phyloP scores from a whole-genome alignment of 2,113 vertebrate species.

The Baryphthengus martii region DNA sequence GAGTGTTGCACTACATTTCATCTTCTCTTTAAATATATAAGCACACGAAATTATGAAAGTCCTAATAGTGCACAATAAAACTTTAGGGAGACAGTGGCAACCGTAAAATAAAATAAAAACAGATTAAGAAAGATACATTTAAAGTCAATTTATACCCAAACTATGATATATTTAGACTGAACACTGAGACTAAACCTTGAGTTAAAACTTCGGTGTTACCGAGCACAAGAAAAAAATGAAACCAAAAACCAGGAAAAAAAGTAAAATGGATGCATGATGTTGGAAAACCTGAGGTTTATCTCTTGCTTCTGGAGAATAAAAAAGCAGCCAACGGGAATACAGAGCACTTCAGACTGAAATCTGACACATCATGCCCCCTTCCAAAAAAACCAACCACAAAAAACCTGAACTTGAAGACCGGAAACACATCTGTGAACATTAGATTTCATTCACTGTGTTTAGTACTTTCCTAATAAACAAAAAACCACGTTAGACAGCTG shows the following conservation, averaged over 20 bases:
- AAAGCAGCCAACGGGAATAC: not conserved
- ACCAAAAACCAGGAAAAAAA: not conserved
- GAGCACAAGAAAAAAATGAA: not conserved
- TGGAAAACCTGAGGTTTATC: not conserved
- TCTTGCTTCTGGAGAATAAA: not conserved
- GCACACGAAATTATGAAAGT: not conserved
- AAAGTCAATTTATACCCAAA: not conserved
- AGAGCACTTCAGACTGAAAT: not conserved
- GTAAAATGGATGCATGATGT: not conserved
- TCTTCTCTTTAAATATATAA: not conserved
- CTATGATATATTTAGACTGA: not conserved
- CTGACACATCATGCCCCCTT: rapidly evolving
- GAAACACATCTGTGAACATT: not conserved
- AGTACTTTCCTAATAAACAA: not conserved
- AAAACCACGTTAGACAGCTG: not conserved
- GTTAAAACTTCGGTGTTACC: not conserved
- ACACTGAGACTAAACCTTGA: not conserved
- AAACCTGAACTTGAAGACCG: not conserved
- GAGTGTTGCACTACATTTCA: not conserved
- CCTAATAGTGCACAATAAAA: not conserved
- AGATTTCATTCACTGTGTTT: not conserved
- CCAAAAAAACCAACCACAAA: not conserved
- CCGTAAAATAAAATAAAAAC: not conserved
- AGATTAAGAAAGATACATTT: not conserved
- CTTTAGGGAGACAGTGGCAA: not conserved